Conservation (phyloP, 2,113 vertebrate species). For the Lichenostomus cassidix region DNA sequence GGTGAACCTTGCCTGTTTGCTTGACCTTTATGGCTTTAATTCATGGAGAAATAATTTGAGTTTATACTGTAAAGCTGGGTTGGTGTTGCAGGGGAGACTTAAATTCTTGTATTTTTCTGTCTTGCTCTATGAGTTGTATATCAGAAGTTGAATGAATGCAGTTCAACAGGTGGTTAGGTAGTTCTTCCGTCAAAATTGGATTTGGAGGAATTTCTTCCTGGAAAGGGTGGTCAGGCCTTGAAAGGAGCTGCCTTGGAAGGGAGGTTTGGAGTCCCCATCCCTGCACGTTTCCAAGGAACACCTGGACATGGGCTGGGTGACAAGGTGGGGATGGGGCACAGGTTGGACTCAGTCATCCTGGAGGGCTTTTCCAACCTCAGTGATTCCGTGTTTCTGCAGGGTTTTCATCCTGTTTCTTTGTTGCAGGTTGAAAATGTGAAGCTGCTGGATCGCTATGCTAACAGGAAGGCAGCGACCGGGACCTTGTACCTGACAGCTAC, state of each 20-base stretch:
- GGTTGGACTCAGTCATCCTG: fast-evolving
- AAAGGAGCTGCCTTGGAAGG: background rate
- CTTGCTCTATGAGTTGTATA: background rate
- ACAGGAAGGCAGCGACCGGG: slow-evolving; percentile 72
- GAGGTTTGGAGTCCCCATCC: background rate
- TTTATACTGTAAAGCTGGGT: background rate
- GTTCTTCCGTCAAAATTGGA: background rate
- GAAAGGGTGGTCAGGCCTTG: background rate
- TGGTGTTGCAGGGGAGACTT: background rate
- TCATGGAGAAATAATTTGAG: background rate
- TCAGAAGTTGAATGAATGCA: no score
- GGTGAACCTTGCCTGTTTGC: background rate
- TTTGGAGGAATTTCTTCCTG: background rate
- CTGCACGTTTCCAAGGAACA: fast-evolving
- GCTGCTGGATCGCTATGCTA: slow-evolving; percentile 74
- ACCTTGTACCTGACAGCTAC: slow-evolving; percentile 83
- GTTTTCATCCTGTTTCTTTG: background rate
- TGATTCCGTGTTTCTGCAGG: fast-evolving
- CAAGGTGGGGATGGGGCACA: background rate
- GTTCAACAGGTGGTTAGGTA: background rate
- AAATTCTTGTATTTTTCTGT: background rate
- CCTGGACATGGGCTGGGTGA: fast-evolving
- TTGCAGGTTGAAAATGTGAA: slow-evolving; percentile 81
- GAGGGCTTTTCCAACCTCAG: background rate
- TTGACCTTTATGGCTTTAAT: background rate